phyloP scores from a whole-genome alignment of 2,797 vertebrate genomes.

The Chaetodon trifasciatus region DNA sequence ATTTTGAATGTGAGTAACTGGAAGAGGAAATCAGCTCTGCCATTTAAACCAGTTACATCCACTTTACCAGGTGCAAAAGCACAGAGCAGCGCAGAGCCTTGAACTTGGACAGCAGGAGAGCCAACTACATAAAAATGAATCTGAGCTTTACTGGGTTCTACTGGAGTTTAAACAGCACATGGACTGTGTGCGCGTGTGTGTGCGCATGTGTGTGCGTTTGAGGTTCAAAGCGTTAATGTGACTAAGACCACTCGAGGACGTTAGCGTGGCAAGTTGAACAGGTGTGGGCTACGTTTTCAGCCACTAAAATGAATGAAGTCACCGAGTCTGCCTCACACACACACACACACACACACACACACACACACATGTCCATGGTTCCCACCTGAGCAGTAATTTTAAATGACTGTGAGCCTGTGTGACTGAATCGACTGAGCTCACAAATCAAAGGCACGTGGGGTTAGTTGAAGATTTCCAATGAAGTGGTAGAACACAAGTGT shows the following conservation, averaged over 20 bases:
- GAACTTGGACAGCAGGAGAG: conserved; percentile 48
- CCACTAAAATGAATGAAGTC: conserved; percentile 72
- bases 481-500: conserved; percentile 51
- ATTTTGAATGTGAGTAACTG: conserved; percentile 40
- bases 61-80: conserved; percentile 73
- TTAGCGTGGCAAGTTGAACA: conserved; percentile 69
- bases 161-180: conserved; percentile 76
- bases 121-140: conserved; percentile 70
- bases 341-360: conserved; percentile 20
- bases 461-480: conserved; percentile 65
- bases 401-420: conserved; percentile 69
- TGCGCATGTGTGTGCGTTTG: conserved; percentile 51
- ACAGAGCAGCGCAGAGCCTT: conserved; percentile 34
- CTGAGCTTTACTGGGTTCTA: conserved; percentile 75
- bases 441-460: conserved; percentile 78
- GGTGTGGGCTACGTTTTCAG: conserved; percentile 68
- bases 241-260: conserved; percentile 66
- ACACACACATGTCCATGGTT: conserved; percentile 30
- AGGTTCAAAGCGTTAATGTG: conserved; percentile 80
- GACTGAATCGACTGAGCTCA: conserved; percentile 70
- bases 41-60: conserved; percentile 57
- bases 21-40: conserved; percentile 58
- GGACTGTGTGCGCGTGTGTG: conserved; percentile 52
- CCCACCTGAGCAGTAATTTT: conserved; percentile 79
- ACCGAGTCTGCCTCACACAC: conserved; percentile 35